Base-by-base conservation (phyloP, 2,797 vertebrate genomes). In the Protosalanx chinensis region DNA sequence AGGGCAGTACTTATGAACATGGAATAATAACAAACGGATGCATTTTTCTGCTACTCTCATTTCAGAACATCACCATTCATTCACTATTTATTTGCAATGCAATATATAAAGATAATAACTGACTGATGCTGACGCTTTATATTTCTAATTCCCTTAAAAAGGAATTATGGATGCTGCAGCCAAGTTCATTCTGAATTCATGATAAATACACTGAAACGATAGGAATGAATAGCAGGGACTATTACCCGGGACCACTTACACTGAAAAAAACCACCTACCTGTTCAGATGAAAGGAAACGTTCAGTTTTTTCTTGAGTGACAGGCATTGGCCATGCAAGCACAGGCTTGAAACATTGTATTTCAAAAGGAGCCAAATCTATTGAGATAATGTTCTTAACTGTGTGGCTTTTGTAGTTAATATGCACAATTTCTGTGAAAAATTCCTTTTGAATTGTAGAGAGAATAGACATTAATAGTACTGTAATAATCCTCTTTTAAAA, bases 361-460 rank as follows among this genome's bases (percentile, higher is more conserved):
- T 84, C 73, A 82, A 68, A 71, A 80, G 75, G 67, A 78, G 84
- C 82, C 65, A 87, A 86, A 86, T 84, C 79, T 76, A 83, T 91
- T 90, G 84, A 78, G 84, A 89, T 87, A 88, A 89, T 85, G 75
- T 83, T 74, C 60, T 78, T 49, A 68, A 83, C 88, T 84, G 70
- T 81, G 78, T 79, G 53, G 73, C 72, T 78, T 87, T 86, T 71
- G 72, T 71, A 62, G 64, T 73, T 71, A 76, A 60, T 68, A 76
- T 82, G 81, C 57, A 83, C 82, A 71, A 76, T 77, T 82, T 69
- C 69, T 37, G n/a, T 68, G 72, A 81, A 64, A 23, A 53, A 57
- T 71, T 68, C 53, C 68, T 33, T 10, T 74, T 59, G 68, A 32
- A 68, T 76, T 29, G 33, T 68, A 35, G 46, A 59, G 64, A 79